Base-by-base conservation (phyloP, 2,888 invertebrate genomes). In the Baronia brevicornis region DNA sequence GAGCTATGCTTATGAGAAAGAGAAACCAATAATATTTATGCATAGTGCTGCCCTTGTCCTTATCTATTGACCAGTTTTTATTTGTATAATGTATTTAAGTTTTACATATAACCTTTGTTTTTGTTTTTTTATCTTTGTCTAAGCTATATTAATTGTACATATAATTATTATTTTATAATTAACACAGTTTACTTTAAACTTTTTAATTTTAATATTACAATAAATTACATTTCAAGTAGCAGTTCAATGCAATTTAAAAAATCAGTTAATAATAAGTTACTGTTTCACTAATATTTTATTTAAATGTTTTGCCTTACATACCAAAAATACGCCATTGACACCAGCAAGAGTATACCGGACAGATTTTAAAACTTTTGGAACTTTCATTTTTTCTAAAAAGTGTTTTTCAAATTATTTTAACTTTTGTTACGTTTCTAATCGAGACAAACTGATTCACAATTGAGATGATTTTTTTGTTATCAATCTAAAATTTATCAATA, bases 271-370 rank as follows among this genome's bases (percentile, higher is more conserved):
- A n/a, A n/a, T n/a, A n/a, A n/a, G n/a, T n/a, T n/a, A n/a, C n/a
- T n/a, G n/a, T n/a, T n/a, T n/a, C n/a, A n/a, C n/a, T n/a, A n/a
- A n/a, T n/a, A n/a, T n/a, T n/a, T n/a, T n/a, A n/a, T n/a, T n/a
- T n/a, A 13, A 19, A 20, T 14, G 5, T 25, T 25, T 8, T 14
- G 14, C 6, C 24, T 13, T 20, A 85, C 90, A 89, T 71, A 93
- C 93, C 89, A 92, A 85, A 79, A 93, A 91, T 27, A 91, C 56
- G 41, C 90, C 78, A 71, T 93, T 94, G 54, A 93, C 90, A 28
- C 86, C 82, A 54, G 90, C 91, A 50, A 94, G 85, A 23, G 89
- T 85, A 71, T 91, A 92, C 60, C 89, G 90, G 56, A 94, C 71
- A 13, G 80, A 79, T 45, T 74, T 80, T 1, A 84, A 50, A 34